Evolutionary conservation across 1,140 invertebrate species (phyloP).

Genomic region (Armadillidium nasatum): DNA sequence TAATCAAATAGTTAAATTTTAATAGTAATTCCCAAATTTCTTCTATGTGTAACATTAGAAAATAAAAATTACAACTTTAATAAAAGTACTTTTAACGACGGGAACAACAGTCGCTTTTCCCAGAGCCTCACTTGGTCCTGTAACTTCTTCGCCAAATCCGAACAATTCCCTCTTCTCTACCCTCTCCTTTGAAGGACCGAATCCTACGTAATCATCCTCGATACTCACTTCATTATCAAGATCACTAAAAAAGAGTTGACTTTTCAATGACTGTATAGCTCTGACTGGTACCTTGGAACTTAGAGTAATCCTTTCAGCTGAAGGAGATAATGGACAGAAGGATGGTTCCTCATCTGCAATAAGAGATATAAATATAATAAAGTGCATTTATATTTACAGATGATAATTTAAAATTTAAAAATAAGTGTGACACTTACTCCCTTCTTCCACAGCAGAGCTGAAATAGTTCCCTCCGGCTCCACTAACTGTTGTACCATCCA

Average conservation of each 20-base stretch:
- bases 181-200: slow-evolving; percentile 20
- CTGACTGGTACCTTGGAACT: slow-evolving; percentile 58
- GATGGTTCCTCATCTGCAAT: not conserved
- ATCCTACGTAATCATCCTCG: slow-evolving; percentile 4
- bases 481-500: no score
- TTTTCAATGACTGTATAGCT: slow-evolving; percentile 79
- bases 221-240: slow-evolving; percentile 46
- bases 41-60: no score
- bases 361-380: no score
- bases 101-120: not conserved
- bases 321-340: slow-evolving; percentile 30
- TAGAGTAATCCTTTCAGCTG: slow-evolving; percentile 54
- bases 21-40: no score
- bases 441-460: no score
- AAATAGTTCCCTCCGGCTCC: no score
- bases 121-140: not conserved
- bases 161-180: not conserved
- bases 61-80: no score
- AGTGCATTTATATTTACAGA: no score
- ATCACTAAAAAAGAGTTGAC: slow-evolving; percentile 63
- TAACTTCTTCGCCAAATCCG: not conserved
- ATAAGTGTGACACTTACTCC: no score
- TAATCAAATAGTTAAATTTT: no score
- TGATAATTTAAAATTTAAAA: no score
- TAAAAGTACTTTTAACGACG: no score